Percentiles rank a stretch among this genome's conserved stretches.
Evolutionary conservation across 2,888 invertebrate genomes (phyloP).

Genomic region (Coenonympha arcania): DNA sequence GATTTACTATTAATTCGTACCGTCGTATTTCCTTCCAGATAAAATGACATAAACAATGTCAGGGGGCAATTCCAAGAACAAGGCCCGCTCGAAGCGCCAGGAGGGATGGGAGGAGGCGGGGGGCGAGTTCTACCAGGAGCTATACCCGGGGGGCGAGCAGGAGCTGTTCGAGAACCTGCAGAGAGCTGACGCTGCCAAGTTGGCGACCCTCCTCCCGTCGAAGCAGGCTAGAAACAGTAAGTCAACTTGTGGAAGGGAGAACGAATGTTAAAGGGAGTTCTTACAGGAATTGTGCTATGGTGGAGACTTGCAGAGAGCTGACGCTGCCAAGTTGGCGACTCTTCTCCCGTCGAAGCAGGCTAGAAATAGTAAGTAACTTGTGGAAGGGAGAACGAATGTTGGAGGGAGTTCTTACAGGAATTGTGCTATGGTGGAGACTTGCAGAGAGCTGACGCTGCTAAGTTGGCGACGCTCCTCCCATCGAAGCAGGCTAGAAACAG

Average conservation of each 20-base stretch:
- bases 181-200: constrained; percentile 80
- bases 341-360: no score
- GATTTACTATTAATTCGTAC: not conserved
- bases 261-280: no score
- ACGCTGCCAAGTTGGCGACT: no score
- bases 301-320: no score
- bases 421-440: no score
- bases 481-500: no score
- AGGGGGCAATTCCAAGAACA: constrained; percentile 61
- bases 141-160: constrained; percentile 80
- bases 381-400: no score
- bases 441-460: no score
- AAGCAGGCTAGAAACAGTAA: constrained; percentile 84
- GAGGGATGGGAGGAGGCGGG: constrained; percentile 88
- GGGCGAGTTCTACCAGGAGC: constrained; percentile 88
- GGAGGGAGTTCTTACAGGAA: no score
- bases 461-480: no score
- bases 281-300: no score
- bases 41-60: constrained; percentile 52
- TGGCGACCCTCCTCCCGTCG: constrained; percentile 84
- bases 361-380: no score
- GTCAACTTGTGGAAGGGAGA: constrained; percentile 27
- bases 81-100: constrained; percentile 51
- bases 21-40: constrained; percentile 18
- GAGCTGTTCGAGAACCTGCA: constrained; percentile 80